Evolutionary conservation across 1,140 invertebrate species (phyloP).

Genomic region (Pseudomyrmex cubaensis): DNA sequence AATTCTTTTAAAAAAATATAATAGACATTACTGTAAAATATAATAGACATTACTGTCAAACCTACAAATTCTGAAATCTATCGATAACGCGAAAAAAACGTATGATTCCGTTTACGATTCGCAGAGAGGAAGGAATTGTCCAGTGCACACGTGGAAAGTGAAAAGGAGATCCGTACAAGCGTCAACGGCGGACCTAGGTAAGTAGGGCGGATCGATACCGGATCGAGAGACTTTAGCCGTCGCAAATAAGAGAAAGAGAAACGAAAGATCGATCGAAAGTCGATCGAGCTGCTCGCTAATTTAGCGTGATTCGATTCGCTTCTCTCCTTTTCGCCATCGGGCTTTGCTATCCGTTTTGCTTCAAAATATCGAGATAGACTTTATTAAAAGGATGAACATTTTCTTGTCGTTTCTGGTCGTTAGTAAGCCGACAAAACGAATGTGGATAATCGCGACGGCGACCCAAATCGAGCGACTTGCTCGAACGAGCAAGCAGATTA

Average conservation of each 20-base stretch:
- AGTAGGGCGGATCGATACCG: slow-evolving; percentile 77
- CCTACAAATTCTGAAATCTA: no score
- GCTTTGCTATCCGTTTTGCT: background rate
- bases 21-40: no score
- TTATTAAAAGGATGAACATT: background rate
- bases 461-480: background rate
- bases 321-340: slow-evolving; percentile 7
- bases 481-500: background rate
- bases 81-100: background rate
- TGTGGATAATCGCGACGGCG: background rate
- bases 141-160: slow-evolving; percentile 78
- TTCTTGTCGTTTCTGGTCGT: background rate
- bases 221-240: background rate
- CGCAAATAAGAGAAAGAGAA: slow-evolving; percentile 32
- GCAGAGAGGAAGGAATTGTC: slow-evolving; percentile 80
- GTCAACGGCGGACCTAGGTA: slow-evolving; percentile 78
- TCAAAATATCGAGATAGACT: background rate
- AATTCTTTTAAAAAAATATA: no score
- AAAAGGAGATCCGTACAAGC: slow-evolving; percentile 79
- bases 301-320: slow-evolving; percentile 7
- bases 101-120: slow-evolving; percentile 58
- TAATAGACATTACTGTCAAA: no score
- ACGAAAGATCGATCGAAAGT: slow-evolving; percentile 61
- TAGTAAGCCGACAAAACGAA: background rate
- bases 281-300: slow-evolving; percentile 36